Evolutionary conservation across 2,113 vertebrate species (phyloP).

Genomic region (Colinus virginianus): DNA sequence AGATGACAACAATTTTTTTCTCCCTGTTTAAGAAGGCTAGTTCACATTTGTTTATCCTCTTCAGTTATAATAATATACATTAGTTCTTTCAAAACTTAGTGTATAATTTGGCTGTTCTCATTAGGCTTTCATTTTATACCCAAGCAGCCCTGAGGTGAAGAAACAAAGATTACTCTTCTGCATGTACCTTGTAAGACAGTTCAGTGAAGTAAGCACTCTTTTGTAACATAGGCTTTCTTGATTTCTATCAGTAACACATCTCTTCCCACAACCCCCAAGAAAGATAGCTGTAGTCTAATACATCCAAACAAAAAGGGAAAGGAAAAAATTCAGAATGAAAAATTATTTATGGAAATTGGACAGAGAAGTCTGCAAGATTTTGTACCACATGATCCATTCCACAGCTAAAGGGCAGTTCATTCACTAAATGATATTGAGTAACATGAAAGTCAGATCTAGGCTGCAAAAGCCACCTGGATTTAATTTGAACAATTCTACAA

Average conservation of each 20-base stretch:
- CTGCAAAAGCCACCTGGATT: neutral
- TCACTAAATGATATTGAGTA: neutral
- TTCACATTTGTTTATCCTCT: neutral
- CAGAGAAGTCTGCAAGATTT: neutral
- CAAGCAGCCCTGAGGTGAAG: neutral
- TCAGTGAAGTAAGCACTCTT: neutral
- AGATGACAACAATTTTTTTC: neutral
- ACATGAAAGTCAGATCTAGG: neutral
- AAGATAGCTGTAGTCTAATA: neutral
- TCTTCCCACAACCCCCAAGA: neutral
- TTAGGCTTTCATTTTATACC: neutral
- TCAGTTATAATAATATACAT: neutral
- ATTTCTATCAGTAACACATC: neutral
- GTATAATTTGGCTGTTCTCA: neutral
- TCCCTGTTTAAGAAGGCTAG: neutral
- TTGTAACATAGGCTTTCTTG: neutral
- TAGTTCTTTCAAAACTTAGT: neutral
- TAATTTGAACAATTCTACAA: neutral
- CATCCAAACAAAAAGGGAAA: neutral
- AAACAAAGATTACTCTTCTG: neutral
- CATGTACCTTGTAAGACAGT: neutral
- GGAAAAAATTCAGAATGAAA: neutral
- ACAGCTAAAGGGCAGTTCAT: neutral
- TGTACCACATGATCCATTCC: neutral
- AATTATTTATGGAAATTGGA: neutral